A percentile compares a stretch with the other conserved stretches of the same genome.
These are phyloP conservation scores for Panzeria rudis DNA, from an alignment of 2,888 invertebrate species.

Conservation along the genomic window DNA sequence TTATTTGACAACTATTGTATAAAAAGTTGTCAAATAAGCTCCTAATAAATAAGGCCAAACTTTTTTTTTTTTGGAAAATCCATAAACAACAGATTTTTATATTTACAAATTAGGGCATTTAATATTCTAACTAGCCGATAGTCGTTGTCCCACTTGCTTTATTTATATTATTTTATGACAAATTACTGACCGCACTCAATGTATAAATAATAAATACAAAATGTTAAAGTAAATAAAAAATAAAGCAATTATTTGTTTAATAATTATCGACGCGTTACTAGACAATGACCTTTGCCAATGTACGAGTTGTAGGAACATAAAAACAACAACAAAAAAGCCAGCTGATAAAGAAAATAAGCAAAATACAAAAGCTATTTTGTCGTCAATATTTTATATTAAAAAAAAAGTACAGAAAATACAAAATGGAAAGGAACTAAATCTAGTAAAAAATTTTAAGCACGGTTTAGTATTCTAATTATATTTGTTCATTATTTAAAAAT, in stretches of 20 bases:
- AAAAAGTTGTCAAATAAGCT: too few species aligned
- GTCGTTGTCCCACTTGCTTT: background rate
- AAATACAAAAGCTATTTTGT: background rate
- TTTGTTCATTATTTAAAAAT: background rate
- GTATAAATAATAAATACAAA: background rate
- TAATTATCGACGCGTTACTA: conserved; percentile 69
- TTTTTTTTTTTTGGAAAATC: too few species aligned
- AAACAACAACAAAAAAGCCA: conserved; percentile 8
- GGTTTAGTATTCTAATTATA: background rate
- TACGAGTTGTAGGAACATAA: background rate
- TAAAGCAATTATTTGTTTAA: conserved; percentile 66
- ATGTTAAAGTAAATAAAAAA: conserved; percentile 25
- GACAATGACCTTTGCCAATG: conserved; percentile 68
- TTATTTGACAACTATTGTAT: too few species aligned
- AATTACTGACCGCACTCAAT: conserved; percentile 65
- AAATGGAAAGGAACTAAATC: background rate
- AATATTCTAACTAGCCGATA: background rate
- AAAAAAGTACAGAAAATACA: background rate
- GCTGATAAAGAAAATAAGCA: conserved; percentile 13
- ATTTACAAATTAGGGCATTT: background rate
- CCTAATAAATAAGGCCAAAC: too few species aligned
- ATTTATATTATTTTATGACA: background rate
- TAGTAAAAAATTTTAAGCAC: background rate
- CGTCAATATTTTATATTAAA: background rate
- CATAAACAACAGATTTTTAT: background rate